Conservation (phyloP, 1,140 invertebrate genomes). For the Cherax quadricarinatus region DNA sequence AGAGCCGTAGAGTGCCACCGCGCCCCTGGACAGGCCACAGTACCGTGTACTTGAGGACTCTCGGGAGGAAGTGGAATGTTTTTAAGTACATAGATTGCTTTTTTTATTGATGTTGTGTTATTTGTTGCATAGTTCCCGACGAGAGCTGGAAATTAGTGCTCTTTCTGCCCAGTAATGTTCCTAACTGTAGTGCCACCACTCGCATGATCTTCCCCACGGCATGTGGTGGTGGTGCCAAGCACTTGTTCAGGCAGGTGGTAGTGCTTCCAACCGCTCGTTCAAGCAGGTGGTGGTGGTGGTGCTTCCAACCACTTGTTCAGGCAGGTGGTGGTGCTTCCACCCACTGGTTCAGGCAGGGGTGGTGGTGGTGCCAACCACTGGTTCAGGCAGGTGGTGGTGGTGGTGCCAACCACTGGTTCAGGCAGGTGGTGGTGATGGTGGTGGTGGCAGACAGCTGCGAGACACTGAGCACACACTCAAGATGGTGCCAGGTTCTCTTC, state of each 20-base stretch:
- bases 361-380: background rate
- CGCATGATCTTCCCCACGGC: background rate
- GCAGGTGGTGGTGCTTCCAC: too few species aligned
- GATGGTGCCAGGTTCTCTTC: conserved; percentile 33
- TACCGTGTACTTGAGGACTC: background rate
- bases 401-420: background rate
- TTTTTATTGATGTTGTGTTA: conserved; percentile 55
- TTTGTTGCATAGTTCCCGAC: conserved; percentile 51
- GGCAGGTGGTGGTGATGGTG: background rate
- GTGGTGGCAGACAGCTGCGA: background rate
- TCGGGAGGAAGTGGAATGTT: conserved; percentile 36
- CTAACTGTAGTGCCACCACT: conserved; percentile 42
- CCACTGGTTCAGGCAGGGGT: too few species aligned
- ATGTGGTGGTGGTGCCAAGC: background rate
- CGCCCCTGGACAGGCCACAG: too few species aligned
- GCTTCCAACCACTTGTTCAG: too few species aligned
- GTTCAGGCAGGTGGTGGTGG: background rate
- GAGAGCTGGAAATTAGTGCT: conserved; percentile 28
- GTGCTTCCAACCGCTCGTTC: too few species aligned
- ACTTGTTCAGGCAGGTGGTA: too few species aligned
- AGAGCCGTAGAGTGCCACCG: background rate
- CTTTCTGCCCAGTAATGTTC: conserved; percentile 66
- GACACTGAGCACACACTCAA: background rate
- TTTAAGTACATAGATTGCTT: conserved; percentile 34
- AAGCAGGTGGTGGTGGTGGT: too few species aligned